A percentile compares a stretch with the other conserved stretches of the same genome.
phyloP scores from a whole-genome alignment of 2,113 vertebrate genomes.

The Parus major region DNA sequence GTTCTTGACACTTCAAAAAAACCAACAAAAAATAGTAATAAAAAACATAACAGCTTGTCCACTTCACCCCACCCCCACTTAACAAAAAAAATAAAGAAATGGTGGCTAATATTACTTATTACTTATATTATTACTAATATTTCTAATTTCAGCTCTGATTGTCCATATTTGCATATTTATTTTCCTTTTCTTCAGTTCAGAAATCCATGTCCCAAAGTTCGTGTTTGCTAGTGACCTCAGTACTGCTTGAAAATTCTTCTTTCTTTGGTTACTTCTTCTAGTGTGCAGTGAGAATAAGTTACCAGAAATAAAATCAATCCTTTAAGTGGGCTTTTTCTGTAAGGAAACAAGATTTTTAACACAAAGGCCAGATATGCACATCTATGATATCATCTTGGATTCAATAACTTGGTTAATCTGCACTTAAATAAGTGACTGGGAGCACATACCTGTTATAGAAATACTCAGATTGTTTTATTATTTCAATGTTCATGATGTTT shows the following conservation, averaged over 20 bases:
- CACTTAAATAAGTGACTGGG: neutral
- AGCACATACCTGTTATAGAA: neutral
- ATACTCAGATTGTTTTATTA: neutral
- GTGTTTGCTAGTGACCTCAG: neutral
- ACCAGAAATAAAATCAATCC: neutral
- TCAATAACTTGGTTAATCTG: neutral
- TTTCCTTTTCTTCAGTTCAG: neutral
- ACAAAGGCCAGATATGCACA: neutral
- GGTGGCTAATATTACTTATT: neutral
- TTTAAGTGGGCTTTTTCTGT: neutral
- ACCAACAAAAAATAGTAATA: neutral
- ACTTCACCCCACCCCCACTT: neutral
- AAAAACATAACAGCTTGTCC: accelerated
- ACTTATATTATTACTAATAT: no score
- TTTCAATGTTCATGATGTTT: neutral
- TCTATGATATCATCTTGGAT: neutral
- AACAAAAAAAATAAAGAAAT: neutral
- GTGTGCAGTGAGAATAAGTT: neutral
- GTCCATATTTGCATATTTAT: neutral
- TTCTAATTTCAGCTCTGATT: neutral
- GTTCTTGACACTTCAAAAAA: neutral
- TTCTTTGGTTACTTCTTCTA: neutral
- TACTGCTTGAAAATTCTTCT: neutral
- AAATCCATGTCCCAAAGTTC: neutral
- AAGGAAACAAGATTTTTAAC: neutral